Percentiles rank a stretch among this genome's conserved stretches.
Conservation (phyloP, 2,113 vertebrate species). For the Piprites chloris region DNA sequence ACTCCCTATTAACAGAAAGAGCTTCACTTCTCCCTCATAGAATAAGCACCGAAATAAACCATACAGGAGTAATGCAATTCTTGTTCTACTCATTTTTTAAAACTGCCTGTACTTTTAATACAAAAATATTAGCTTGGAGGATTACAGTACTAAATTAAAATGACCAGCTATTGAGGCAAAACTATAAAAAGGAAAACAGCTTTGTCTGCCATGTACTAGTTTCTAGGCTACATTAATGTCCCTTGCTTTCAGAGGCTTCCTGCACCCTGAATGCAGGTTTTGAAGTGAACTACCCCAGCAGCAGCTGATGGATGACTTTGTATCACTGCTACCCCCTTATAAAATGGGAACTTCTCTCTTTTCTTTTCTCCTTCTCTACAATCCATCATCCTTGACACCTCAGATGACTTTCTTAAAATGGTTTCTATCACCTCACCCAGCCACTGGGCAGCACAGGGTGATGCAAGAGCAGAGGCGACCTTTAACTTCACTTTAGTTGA, state of each 20-base stretch:
- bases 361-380: neutral
- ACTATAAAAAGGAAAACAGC: neutral
- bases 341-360: neutral
- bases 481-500: neutral
- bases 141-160: neutral
- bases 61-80: neutral
- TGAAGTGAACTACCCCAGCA: neutral
- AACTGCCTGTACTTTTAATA: neutral
- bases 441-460: neutral
- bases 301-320: slow-evolving; percentile 46
- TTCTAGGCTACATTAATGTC: neutral
- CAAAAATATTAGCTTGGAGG: neutral
- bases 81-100: neutral
- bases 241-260: neutral
- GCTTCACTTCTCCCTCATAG: neutral
- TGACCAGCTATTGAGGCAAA: neutral
- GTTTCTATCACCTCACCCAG: slow-evolving; percentile 4
- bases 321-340: neutral
- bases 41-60: neutral
- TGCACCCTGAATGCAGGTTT: neutral
- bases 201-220: neutral
- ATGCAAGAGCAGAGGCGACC: slow-evolving; percentile 10
- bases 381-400: slow-evolving; percentile 51
- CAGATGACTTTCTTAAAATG: neutral
- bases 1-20: neutral